Evolutionary conservation across 2,113 vertebrate genomes (phyloP).

Genomic region (Amphiprion ocellaris): DNA sequence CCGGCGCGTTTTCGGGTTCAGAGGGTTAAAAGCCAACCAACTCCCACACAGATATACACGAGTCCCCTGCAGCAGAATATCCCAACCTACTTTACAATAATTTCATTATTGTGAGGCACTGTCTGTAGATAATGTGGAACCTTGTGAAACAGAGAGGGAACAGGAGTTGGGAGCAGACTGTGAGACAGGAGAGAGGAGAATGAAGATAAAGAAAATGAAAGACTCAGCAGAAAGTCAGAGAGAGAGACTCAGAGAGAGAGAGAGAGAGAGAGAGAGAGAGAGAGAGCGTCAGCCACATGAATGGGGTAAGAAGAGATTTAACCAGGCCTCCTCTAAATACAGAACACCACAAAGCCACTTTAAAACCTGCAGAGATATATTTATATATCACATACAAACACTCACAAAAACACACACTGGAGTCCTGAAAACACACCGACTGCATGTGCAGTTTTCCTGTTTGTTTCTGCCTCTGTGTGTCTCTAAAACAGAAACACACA

Average conservation of each 20-base stretch:
- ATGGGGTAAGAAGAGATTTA: constrained; percentile 71
- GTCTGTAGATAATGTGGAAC: background rate
- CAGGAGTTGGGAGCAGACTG: background rate
- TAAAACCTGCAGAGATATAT: constrained; percentile 79
- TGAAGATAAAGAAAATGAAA: constrained; percentile 47
- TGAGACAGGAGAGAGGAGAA: constrained; percentile 28
- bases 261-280: constrained; percentile 26
- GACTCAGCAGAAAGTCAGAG: constrained; percentile 41
- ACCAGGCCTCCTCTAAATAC: constrained; percentile 78
- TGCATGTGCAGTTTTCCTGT: constrained; percentile 16
- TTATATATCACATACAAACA: constrained; percentile 74
- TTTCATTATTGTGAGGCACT: background rate
- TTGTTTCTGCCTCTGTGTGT: constrained; percentile 9
- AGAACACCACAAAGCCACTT: constrained; percentile 83
- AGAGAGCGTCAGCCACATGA: constrained; percentile 75
- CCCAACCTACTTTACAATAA: too few species aligned
- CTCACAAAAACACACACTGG: constrained; percentile 42
- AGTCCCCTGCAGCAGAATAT: too few species aligned
- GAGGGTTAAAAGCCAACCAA: too few species aligned
- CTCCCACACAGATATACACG: too few species aligned
- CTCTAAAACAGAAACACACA: constrained; percentile 9
- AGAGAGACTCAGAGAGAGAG: constrained; percentile 2
- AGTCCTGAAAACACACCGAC: constrained; percentile 23
- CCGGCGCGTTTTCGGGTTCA: too few species aligned
- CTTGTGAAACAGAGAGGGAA: background rate